Evolutionary conservation across 2,888 invertebrate genomes (phyloP).

Genomic region (Folsomia candida): DNA sequence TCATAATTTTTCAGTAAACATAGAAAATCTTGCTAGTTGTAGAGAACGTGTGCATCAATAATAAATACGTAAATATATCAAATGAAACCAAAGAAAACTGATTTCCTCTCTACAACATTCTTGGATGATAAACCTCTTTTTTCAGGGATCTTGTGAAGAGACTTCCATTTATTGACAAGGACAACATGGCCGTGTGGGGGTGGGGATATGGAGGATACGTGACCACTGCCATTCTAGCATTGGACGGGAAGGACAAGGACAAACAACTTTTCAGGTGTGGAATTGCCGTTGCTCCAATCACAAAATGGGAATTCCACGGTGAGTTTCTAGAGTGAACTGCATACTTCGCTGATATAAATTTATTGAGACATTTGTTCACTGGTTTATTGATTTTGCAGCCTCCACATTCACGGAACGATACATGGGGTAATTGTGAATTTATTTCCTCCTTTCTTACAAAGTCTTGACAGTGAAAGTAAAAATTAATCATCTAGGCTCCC

Average conservation of each 20-base stretch:
- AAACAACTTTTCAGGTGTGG: slow-evolving; percentile 78
- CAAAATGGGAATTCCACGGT: slow-evolving; percentile 55
- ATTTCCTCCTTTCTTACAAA: no score
- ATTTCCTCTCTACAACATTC: neutral
- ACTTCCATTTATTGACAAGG: slow-evolving; percentile 75
- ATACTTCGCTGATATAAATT: neutral
- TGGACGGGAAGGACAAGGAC: slow-evolving; percentile 59
- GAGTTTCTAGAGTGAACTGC: slow-evolving; percentile 8
- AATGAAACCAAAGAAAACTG: neutral
- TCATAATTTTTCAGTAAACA: neutral
- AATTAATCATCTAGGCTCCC: no score
- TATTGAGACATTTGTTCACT: neutral
- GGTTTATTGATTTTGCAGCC: slow-evolving; percentile 58
- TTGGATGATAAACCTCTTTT: neutral
- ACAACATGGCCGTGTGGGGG: slow-evolving; percentile 80
- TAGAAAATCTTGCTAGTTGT: neutral
- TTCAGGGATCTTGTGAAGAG: slow-evolving; percentile 70
- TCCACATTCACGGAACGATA: slow-evolving; percentile 89
- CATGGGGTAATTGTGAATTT: no score
- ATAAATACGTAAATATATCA: neutral
- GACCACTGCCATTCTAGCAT: slow-evolving; percentile 73
- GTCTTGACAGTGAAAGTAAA: no score
- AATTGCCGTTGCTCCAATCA: slow-evolving; percentile 81
- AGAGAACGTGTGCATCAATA: neutral
- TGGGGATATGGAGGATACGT: slow-evolving; percentile 86